Evolutionary conservation across 2,797 vertebrate genomes (phyloP).

Genomic region (Spatula clypeata): DNA sequence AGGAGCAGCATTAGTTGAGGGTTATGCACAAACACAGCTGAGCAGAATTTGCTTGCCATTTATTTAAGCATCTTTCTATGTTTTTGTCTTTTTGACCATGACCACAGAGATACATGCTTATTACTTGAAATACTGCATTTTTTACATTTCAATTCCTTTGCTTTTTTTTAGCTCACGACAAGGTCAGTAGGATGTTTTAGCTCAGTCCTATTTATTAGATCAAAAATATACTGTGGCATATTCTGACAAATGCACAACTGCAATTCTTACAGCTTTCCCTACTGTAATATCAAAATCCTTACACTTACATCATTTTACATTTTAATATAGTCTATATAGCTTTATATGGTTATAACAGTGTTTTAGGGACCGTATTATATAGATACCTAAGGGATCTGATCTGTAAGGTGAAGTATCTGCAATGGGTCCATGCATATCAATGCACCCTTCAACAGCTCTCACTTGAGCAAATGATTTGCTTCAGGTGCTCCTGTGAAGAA

Average conservation of each 20-base stretch:
- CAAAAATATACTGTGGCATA: background rate
- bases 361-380: background rate
- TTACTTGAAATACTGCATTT: background rate
- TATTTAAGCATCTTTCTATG: background rate
- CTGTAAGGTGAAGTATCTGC: background rate
- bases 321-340: background rate
- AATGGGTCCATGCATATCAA: background rate
- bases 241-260: background rate
- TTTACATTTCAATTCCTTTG: background rate
- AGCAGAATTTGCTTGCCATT: background rate
- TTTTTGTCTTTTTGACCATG: background rate
- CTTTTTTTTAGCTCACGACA: background rate
- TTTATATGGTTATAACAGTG: background rate
- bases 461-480: fast-evolving
- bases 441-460: background rate
- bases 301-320: background rate
- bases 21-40: background rate
- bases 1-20: fast-evolving
- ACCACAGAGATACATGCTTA: background rate
- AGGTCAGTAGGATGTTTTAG: background rate
- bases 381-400: background rate
- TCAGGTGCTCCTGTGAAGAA: background rate
- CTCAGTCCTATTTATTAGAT: background rate
- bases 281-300: background rate
- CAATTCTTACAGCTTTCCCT: background rate